Base-by-base conservation (phyloP, 1,140 invertebrate species). In the Globodera rostochiensis region DNA sequence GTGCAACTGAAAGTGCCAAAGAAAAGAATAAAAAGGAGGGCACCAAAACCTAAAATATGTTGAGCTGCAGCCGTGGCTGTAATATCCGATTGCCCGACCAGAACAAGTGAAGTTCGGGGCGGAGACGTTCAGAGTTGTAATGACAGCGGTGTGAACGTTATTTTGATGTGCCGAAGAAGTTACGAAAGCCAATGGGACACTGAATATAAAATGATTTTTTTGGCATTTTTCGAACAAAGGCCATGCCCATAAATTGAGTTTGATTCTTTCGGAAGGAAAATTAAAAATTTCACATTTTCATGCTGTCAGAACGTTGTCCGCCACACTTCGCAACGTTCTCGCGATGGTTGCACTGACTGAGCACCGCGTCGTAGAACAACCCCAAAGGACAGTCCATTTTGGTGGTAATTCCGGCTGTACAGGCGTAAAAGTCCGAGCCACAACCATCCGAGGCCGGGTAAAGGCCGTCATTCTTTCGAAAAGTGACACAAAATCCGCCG, bases 301-400 rank as follows among this genome's bases (percentile, higher is more conserved):
- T 19, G 19, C 3, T 19, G 57, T 15, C 57, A 64, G 13, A 19
- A 64, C 11, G 3, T 53, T 64, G 57, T 19, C 11, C 47, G 36
- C 77, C 77, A 69, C 77, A 78, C 15, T 70, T 45, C 47, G 66
- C 49, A 25, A 78, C 70, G 47, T 78, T 46, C 21, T 78, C 77
- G 21, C 60, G 66, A 13, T 69, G 49, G 49, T 78, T 64, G 25
- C 77, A 78, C 49, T 78, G 77, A 21, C 66, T 21, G 13, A 53
- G 53, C 7, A 36, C 77, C 6, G 66, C 77, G 70, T 78, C 77
- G 70, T 45, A 78, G 13, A 78, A 78, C 66, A 78, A 60, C 9
- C 77, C 77, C 25, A 78, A 78, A 6, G 77, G 77, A n/a, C 77
- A 78, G 70, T 78, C 57, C 70, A 78, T 50, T 69, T 78, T 64